Base-by-base conservation (phyloP, 2,797 vertebrate genomes). In the Knipowitschia caucasica region DNA sequence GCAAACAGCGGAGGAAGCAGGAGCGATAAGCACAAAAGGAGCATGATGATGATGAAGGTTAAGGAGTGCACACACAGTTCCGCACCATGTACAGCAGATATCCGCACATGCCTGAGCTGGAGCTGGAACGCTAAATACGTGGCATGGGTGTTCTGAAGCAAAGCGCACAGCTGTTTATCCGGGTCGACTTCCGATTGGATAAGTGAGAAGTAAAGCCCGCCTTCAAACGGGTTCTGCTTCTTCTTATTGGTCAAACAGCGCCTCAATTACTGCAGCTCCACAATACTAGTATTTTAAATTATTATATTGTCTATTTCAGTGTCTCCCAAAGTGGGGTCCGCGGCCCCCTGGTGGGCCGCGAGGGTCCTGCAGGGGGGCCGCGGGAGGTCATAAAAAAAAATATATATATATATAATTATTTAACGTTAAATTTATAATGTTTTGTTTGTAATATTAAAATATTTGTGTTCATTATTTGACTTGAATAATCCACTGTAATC, bases 111-210 rank as follows among this genome's bases (percentile, higher is more conserved):
- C 12, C 36, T 20, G 21, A 45, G 57, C 54, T 40, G 7, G 44
- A 64, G 27, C 54, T 77, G 11, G 43, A 58, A 53, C 44, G 54
- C 36, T 55, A 76, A 69, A 78, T 85, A 91, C 89, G 91, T 92
- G 90, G 91, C 91, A 92, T 24, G 29, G 29, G 77, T 73, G 50
- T 77, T 79, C 45, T 36, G 10, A 53, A 44, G 56, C 64, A 64
- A 8, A 15, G 29, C 15, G 2, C 54, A n/a, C 11, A 10, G 25
- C 40, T 24, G 15, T 44, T 17, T 10, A 8, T 50, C 79, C 64
- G 23, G 53, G 69, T 69, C 47, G 5, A 0, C 7, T 30, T 61
- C 0, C 53, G 1, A 90, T 88, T 90, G 87, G 89, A 43, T 9
- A 15, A 1, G 18, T 2, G 0, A n/a, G 3, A 2, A 0, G 0